Percentiles rank a stretch among this genome's conserved stretches.
Conservation (phyloP, 2,113 vertebrate genomes). For the Phalacrocorax carbo region DNA sequence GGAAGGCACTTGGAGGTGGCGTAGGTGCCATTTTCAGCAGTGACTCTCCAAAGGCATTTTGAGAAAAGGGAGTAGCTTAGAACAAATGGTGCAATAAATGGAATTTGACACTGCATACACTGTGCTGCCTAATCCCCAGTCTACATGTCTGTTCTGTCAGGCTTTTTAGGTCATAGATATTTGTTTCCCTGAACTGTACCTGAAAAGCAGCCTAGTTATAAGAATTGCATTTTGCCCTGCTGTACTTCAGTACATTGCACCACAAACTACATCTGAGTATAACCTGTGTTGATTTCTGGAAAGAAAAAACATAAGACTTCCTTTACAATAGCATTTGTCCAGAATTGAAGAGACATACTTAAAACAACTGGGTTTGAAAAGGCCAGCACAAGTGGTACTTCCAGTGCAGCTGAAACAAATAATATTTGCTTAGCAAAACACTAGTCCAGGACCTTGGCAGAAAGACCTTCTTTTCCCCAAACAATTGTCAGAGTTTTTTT, state of each 20-base stretch:
- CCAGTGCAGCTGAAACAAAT: background rate
- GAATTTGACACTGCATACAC: constrained; percentile 6
- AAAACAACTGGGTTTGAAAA: background rate
- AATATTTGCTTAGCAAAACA: constrained; percentile 30
- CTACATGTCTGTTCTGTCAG: background rate
- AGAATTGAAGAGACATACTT: background rate
- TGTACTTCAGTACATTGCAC: background rate
- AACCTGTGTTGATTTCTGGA: background rate
- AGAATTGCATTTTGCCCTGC: background rate
- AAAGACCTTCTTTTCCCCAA: background rate
- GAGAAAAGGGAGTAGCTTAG: background rate
- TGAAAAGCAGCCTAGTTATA: background rate
- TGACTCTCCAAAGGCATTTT: background rate
- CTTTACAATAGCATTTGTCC: background rate
- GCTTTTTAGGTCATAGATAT: background rate
- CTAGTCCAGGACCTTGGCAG: constrained; percentile 12
- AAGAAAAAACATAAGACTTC: background rate
- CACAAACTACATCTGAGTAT: background rate
- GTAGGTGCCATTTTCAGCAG: background rate
- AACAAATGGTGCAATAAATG: background rate
- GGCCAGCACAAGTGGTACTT: background rate
- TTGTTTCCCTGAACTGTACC: background rate
- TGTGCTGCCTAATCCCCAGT: background rate
- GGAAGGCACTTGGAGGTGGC: background rate
- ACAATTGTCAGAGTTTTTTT: background rate